Percentiles rank a stretch among this genome's conserved stretches.
phyloP scores from a whole-genome alignment of 1,140 invertebrate genomes.

The Habropoda laboriosa region DNA sequence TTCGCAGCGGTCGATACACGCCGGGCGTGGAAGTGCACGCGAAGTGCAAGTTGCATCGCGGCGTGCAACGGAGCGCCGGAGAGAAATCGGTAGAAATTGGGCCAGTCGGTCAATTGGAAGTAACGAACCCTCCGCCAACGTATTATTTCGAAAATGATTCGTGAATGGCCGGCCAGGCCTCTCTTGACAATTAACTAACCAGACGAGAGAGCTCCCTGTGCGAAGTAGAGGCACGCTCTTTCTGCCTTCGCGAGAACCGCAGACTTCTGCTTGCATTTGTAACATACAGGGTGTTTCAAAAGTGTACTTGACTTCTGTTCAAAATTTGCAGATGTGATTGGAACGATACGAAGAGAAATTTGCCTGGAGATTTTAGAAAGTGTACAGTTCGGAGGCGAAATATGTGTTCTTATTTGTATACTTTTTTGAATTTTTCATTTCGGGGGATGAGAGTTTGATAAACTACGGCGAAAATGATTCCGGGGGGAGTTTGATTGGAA shows the following conservation, averaged over 20 bases:
- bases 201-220: background rate
- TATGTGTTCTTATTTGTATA: too few relatives aligned
- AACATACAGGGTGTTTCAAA: too few relatives aligned
- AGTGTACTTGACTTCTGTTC: too few relatives aligned
- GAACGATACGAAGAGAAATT: too few relatives aligned
- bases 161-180: background rate
- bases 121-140: conserved; percentile 49
- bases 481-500: background rate
- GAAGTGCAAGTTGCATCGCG: conserved; percentile 35
- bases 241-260: too few relatives aligned
- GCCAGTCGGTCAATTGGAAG: conserved; percentile 65
- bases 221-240: too few relatives aligned
- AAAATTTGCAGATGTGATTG: too few relatives aligned
- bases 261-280: too few relatives aligned
- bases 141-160: conserved; percentile 53
- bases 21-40: conserved; percentile 23
- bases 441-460: too few relatives aligned
- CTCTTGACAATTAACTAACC: background rate
- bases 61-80: conserved; percentile 4
- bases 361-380: too few relatives aligned
- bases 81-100: conserved; percentile 64
- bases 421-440: too few relatives aligned
- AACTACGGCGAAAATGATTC: background rate
- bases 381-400: too few relatives aligned
- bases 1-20: background rate